phyloP scores from a whole-genome alignment of 2,888 invertebrate species.

The Xestia sexstrigata region DNA sequence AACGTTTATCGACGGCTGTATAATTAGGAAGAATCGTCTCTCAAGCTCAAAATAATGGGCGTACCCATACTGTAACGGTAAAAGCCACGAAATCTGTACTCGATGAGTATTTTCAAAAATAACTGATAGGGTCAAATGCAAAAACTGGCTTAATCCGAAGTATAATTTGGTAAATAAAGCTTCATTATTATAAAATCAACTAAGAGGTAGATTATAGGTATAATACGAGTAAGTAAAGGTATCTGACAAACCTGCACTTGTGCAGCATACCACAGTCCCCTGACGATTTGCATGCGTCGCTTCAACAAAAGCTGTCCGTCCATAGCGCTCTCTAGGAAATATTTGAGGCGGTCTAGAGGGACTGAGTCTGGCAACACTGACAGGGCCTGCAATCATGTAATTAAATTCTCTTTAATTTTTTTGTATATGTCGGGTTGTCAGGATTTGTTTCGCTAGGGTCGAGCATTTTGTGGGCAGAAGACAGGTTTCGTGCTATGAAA shows the following conservation, averaged over 20 bases:
- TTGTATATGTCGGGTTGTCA: too few species aligned
- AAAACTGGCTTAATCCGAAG: neutral
- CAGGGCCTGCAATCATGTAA: constrained; percentile 89
- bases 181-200: neutral
- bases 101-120: neutral
- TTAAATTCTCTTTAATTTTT: neutral
- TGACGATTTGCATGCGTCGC: constrained; percentile 94
- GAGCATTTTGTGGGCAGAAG: too few species aligned
- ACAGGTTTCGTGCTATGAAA: too few species aligned
- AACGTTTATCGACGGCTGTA: neutral
- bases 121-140: neutral
- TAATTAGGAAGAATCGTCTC: too few species aligned
- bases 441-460: too few species aligned
- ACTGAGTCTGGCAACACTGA: constrained; percentile 95
- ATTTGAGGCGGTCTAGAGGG: constrained; percentile 93
- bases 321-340: constrained; percentile 94
- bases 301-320: constrained; percentile 94
- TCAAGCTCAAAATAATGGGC: neutral
- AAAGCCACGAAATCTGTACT: neutral
- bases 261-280: constrained; percentile 96
- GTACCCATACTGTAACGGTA: neutral
- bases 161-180: neutral
- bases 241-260: constrained; percentile 92
- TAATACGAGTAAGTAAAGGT: neutral
- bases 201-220: neutral